These are phyloP conservation scores for Sinelater perroti DNA, from an alignment of 2,888 invertebrate genomes.

Conservation along the genomic window DNA sequence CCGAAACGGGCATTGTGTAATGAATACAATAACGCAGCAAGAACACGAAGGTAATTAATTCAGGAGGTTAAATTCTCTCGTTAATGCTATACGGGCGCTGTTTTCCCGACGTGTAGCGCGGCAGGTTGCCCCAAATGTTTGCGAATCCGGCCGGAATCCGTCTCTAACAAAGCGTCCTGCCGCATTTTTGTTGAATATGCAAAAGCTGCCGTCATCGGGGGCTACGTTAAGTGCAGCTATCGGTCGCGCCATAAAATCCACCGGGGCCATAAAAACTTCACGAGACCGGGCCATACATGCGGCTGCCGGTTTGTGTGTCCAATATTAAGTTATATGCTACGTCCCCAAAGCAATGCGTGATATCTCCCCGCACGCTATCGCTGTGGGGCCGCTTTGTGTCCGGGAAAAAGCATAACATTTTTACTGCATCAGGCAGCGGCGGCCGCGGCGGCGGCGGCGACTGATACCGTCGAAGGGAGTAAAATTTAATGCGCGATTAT, in stretches of 20 bases:
- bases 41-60: no score
- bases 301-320: slow-evolving; percentile 34
- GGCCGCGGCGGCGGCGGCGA: slow-evolving; percentile 32
- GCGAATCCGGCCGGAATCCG: no score
- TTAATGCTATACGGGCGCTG: no score
- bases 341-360: slow-evolving; percentile 37
- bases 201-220: slow-evolving; percentile 13
- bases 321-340: slow-evolving; percentile 39
- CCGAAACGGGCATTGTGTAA: no score
- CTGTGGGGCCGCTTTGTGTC: slow-evolving; percentile 40
- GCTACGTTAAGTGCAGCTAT: slow-evolving; percentile 29
- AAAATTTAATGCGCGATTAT: slow-evolving; percentile 40
- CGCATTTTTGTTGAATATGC: slow-evolving; percentile 16
- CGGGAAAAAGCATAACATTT: slow-evolving; percentile 40
- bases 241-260: slow-evolving; percentile 30
- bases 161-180: no score
- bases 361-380: slow-evolving; percentile 34
- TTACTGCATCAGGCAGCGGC: slow-evolving; percentile 35
- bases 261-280: slow-evolving; percentile 34
- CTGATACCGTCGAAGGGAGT: slow-evolving; percentile 38
- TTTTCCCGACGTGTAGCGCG: no score
- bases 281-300: slow-evolving; percentile 33
- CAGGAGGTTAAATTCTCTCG: no score
- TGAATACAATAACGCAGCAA: no score
- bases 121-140: no score